Base-by-base conservation (phyloP, 2,113 vertebrate species). In the Brachyhypopomus occidentalis region DNA sequence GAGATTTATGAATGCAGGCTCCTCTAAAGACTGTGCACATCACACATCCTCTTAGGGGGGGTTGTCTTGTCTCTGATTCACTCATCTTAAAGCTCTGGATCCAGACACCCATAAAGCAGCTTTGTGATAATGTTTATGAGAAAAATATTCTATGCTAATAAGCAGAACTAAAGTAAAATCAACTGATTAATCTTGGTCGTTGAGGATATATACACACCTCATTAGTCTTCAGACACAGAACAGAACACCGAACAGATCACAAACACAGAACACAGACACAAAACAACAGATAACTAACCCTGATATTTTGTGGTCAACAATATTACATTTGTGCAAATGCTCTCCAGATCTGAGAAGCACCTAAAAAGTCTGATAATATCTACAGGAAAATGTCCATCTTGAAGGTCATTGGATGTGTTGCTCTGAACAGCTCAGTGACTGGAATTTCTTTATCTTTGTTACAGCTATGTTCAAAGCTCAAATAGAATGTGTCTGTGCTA, bases 331-430 rank as follows among this genome's bases (percentile, higher is more conserved):
- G 23, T 62, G 14, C 62, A 63, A 45, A 45, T 27, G 2, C 27
- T 67, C 27, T 17, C 12, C n/a, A 2, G 7, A n/a, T 36, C 11
- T 34, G 5, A 23, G 11, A 71, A 8, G 22, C 38, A 48, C 60
- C 67, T 48, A 34, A 22, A 45, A 48, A 5, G 5, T 72, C 59
- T 87, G 41, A 22, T 19, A 78, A 77, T 63, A 6, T 63, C 55
- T 45, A 38, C 16, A 75, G 48, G 52, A 70, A 22, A 56, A 59
- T 34, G 11, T 41, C 66, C 55, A 85, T 59, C 83, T 81, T 82
- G 63, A 83, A 81, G 83, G 73, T 86, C 83, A 85, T 75, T 70
- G 84, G 73, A 55, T 25, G 72, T 69, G 52, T 55, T 27, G 6
- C 38, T 12, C 7, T 58, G 20, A 73, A 25, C 71, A n/a, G 23